Percentiles rank a stretch among this genome's conserved stretches.
These are phyloP conservation scores for Drosophila pseudoobscura DNA, from an alignment of 1,140 invertebrate species.

Conservation along the genomic window DNA sequence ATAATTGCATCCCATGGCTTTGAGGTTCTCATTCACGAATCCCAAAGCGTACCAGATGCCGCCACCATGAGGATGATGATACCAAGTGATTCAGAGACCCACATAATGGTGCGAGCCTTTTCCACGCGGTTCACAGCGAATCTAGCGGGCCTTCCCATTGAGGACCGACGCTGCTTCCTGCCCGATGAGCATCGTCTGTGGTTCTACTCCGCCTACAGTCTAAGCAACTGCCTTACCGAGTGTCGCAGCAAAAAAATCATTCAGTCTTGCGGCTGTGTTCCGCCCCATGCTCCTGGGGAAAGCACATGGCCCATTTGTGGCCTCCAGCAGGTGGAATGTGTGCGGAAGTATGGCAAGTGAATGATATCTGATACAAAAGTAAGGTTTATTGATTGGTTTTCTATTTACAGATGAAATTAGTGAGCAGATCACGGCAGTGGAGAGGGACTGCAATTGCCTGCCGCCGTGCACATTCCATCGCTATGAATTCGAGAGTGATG, in stretches of 20 bases:
- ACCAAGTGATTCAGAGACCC: slow-evolving; percentile 19
- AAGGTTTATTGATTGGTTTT: not conserved
- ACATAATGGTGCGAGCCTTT: slow-evolving; percentile 49
- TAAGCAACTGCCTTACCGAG: slow-evolving; percentile 86
- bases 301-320: slow-evolving; percentile 48
- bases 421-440: slow-evolving; percentile 21
- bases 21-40: slow-evolving; percentile 84
- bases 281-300: slow-evolving; percentile 84
- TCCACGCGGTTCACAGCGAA: slow-evolving; percentile 25
- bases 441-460: slow-evolving; percentile 60
- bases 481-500: slow-evolving; percentile 55
- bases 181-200: slow-evolving; percentile 83
- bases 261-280: slow-evolving; percentile 85
- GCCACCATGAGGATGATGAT: slow-evolving; percentile 75
- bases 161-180: slow-evolving; percentile 85
- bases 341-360: slow-evolving; percentile 39
- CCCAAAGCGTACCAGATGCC: slow-evolving; percentile 85
- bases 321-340: slow-evolving; percentile 54
- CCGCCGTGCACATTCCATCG: slow-evolving; percentile 60
- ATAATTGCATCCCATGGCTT: slow-evolving; percentile 28
- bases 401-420: slow-evolving; percentile 31
- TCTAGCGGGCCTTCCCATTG: slow-evolving; percentile 18
- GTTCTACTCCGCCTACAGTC: slow-evolving; percentile 84
- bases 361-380: slow-evolving; percentile 25
- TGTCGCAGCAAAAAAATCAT: slow-evolving; percentile 84